These are phyloP conservation scores for Trematocara unimaculatum DNA, from an alignment of 2,113 vertebrate genomes.

Conservation along the genomic window DNA sequence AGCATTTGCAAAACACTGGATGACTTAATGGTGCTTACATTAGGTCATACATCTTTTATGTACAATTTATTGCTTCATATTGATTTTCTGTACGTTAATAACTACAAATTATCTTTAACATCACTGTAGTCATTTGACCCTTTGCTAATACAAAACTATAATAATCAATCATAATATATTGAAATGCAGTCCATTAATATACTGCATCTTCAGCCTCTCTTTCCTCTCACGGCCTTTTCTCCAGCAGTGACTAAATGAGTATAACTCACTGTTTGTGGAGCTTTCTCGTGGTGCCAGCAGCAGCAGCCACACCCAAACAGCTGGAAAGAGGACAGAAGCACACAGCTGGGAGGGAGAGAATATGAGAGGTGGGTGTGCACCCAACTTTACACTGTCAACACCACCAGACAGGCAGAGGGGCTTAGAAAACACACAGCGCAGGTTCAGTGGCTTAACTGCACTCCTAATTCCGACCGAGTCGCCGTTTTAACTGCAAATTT, in stretches of 20 bases:
- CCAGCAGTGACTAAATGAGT: conserved; percentile 31
- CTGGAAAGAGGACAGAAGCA: conserved; percentile 39
- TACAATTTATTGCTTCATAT: background rate
- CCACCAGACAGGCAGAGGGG: background rate
- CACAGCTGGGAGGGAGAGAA: conserved; percentile 19
- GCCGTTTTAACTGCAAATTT: conserved; percentile 10
- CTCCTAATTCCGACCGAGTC: background rate
- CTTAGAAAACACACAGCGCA: background rate
- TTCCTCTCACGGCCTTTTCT: background rate
- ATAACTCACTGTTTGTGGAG: conserved; percentile 1
- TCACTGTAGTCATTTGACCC: background rate
- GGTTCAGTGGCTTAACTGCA: background rate
- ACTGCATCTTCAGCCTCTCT: background rate
- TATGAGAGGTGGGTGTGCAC: background rate
- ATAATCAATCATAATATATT: background rate
- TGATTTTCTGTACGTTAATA: background rate
- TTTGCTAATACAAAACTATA: background rate
- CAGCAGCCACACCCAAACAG: conserved; percentile 46
- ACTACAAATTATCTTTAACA: background rate
- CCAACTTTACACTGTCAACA: background rate
- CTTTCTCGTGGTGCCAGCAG: conserved; percentile 37
- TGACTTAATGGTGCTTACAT: background rate
- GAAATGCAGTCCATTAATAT: background rate
- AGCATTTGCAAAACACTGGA: background rate
- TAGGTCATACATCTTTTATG: background rate